phyloP scores from a whole-genome alignment of 2,888 invertebrate genomes.

The Eubasilissa splendida region DNA sequence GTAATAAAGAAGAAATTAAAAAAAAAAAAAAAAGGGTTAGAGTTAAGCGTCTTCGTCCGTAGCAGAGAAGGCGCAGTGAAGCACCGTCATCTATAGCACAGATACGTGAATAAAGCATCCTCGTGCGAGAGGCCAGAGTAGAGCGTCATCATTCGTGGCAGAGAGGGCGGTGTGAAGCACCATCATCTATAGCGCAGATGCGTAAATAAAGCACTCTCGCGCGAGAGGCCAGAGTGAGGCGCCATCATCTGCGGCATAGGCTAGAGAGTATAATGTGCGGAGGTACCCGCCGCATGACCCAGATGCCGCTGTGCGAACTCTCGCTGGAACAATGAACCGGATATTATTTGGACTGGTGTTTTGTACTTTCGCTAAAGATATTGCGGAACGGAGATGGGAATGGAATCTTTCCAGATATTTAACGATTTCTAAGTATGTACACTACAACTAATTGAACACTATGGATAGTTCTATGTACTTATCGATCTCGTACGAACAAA shows the following conservation, averaged over 20 bases:
- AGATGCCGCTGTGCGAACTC: constrained; percentile 42
- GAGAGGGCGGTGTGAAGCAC: background rate
- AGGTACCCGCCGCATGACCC: constrained; percentile 26
- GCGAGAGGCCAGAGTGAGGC: background rate
- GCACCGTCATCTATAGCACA: no score
- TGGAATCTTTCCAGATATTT: constrained; percentile 36
- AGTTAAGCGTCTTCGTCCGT: no score
- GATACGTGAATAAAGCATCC: no score
- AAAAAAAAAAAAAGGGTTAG: no score
- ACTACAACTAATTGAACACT: no score
- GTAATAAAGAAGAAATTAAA: no score
- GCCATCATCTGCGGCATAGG: background rate
- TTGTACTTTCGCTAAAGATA: constrained; percentile 44
- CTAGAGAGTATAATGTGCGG: background rate
- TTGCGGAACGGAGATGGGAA: constrained; percentile 38
- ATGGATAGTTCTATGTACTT: no score
- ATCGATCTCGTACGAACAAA: no score
- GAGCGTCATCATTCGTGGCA: background rate
- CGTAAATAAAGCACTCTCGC: background rate
- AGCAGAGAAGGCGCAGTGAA: no score
- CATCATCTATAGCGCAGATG: background rate
- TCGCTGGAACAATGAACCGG: constrained; percentile 50
- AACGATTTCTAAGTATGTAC: constrained; percentile 9
- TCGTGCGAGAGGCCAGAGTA: background rate
- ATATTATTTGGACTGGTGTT: constrained; percentile 46